Conservation (phyloP, 2,888 invertebrate species). For the Allacma fusca region DNA sequence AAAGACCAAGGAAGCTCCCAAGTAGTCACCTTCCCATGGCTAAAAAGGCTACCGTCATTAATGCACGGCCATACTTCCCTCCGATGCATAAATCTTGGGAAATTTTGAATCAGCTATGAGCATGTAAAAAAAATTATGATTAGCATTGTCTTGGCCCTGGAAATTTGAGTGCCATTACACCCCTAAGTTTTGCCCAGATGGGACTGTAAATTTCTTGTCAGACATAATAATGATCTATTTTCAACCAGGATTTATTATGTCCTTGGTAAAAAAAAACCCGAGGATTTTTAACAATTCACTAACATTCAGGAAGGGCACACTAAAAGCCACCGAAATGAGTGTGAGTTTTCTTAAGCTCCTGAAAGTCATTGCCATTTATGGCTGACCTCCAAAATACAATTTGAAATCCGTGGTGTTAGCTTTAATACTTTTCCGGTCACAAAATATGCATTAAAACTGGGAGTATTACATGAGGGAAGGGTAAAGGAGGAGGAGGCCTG, state of each 20-base stretch:
- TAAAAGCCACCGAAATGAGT: no score
- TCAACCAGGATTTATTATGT: neutral
- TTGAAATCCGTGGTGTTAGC: neutral
- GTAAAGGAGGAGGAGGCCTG: neutral
- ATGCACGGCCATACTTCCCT: neutral
- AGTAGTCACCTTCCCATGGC: no score
- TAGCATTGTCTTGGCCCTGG: neutral
- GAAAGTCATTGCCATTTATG: no score
- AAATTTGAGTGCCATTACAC: neutral
- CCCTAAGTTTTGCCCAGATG: neutral
- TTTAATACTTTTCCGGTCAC: conserved; percentile 11
- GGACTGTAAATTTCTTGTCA: neutral
- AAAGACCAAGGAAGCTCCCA: no score
- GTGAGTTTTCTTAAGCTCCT: no score
- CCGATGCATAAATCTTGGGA: neutral
- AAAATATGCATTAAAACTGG: neutral
- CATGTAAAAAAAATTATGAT: conserved; percentile 10
- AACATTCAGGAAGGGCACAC: no score
- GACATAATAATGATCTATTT: conserved; percentile 6
- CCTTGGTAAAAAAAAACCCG: neutral
- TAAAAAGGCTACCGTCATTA: no score
- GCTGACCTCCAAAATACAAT: no score
- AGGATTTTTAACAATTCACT: no score
- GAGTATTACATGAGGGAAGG: neutral
- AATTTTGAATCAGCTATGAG: neutral